Percentiles rank a stretch among this genome's conserved stretches.
phyloP scores from a whole-genome alignment of 1,140 invertebrate species.

The Polyergus mexicanus region DNA sequence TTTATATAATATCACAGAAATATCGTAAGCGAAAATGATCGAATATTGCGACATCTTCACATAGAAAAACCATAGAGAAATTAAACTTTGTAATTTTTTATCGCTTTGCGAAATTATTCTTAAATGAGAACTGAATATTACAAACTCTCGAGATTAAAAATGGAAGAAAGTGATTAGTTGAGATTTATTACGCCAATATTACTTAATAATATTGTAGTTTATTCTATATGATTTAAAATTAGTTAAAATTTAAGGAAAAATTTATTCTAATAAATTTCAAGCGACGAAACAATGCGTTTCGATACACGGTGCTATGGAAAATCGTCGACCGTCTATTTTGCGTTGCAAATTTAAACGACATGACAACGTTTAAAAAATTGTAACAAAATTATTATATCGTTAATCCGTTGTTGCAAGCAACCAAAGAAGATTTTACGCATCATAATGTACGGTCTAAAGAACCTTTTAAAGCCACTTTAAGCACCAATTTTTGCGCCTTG shows the following conservation, averaged over 20 bases:
- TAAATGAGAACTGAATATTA: background rate
- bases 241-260: background rate
- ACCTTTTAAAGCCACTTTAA: slow-evolving; percentile 68
- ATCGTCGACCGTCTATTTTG: background rate
- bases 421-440: slow-evolving; percentile 56
- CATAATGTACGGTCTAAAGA: slow-evolving; percentile 20
- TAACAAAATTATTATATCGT: slow-evolving; percentile 57
- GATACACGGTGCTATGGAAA: background rate
- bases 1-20: slow-evolving; percentile 3
- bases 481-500: slow-evolving; percentile 47
- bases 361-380: slow-evolving; percentile 32
- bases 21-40: background rate
- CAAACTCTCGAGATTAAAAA: background rate
- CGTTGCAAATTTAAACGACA: slow-evolving; percentile 29
- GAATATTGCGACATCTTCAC: background rate
- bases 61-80: background rate
- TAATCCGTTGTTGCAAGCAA: slow-evolving; percentile 42
- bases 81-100: background rate
- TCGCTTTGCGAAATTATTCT: background rate
- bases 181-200: background rate
- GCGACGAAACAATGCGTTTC: background rate
- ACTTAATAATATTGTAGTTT: background rate
- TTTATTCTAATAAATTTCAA: background rate
- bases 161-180: background rate
- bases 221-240: background rate